Evolutionary conservation across 2,888 invertebrate species (phyloP), one percentile per base, ranked within the genome.

Genomic region (Cheilosia pagana): DNA sequence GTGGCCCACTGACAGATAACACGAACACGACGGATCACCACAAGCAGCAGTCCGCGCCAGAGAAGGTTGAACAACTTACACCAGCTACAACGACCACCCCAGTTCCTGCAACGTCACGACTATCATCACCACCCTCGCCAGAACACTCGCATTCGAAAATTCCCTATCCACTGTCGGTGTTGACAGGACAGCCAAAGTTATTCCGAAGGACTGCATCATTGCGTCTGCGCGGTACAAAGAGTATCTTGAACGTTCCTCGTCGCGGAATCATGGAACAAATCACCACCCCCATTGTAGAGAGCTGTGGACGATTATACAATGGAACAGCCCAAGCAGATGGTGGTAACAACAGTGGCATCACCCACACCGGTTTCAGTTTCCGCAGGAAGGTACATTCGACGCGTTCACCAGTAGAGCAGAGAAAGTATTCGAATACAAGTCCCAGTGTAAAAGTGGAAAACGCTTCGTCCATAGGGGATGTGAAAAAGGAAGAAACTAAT

Each of bases 161-260:
- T 79, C 88, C 88, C 55, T 81, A 87, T 65, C 88, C 88, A 25
- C 86, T 88, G 16, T 86, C 88, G 63, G 87, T 87, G 35, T 88
- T 86, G 8, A 70, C 65, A 55, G 75, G 72, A 60, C 87, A 88
- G 19, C 74, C 81, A 65, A 88, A 89, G 87, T 87, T 92, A 89
- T 93, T 95, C 91, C 94, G 94, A 87, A 94, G 95, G 90, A 93
- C 95, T 88, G 93, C 93, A 75, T 95, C 95, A 91, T 91, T 95
- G 94, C 94, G 95, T 89, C 90, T 95, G 94, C 95, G 95, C 92
- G 94, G 94, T 89, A 94, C 89, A 70, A 90, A 91, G 86, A 94
- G 92, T 88, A 89, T 89, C 86, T 87, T 90, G 82, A 79, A 87
- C 77, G 81, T 87, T 72, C 71, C 67, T 7, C 76, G 86, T 16